Evolutionary conservation across 2,797 vertebrate genomes (phyloP).

Genomic region (Cuniculus paca): DNA sequence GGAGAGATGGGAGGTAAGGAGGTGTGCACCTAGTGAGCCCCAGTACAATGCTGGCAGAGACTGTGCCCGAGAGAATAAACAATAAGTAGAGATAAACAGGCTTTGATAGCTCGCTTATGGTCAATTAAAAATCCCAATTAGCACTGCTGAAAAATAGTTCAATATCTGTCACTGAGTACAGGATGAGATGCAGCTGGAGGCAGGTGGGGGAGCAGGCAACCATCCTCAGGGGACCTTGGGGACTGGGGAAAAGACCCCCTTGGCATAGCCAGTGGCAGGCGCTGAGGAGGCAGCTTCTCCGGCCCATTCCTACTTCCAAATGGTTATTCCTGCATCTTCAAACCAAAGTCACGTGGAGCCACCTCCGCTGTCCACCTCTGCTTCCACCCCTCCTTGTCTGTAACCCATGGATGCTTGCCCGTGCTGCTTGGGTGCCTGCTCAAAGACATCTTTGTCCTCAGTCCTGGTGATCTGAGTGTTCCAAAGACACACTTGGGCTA

Average conservation of each 20-base stretch:
- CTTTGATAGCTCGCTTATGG: constrained; percentile 67
- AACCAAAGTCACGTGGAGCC: not conserved
- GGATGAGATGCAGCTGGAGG: constrained; percentile 50
- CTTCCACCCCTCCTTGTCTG: not conserved
- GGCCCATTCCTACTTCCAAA: not conserved
- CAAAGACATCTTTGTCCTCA: not conserved
- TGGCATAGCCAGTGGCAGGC: not conserved
- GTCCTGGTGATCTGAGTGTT: not conserved
- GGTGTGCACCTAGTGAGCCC: not conserved
- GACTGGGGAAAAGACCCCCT: not conserved
- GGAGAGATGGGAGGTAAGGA: not conserved
- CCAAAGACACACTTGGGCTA: not conserved
- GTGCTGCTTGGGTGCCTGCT: not conserved
- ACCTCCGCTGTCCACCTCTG: rapidly evolving
- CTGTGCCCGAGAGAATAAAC: constrained; percentile 11
- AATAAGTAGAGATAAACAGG: constrained; percentile 52
- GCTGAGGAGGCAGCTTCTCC: not conserved
- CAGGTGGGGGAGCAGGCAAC: not conserved
- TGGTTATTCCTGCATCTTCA: not conserved
- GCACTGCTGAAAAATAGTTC: constrained; percentile 93
- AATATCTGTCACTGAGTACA: constrained; percentile 81
- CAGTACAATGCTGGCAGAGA: constrained; percentile 32
- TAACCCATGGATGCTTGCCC: not conserved
- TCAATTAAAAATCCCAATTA: constrained; percentile 83
- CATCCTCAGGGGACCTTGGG: not conserved